Evolutionary conservation across 2,113 vertebrate genomes (phyloP), one percentile per base, ranked within the genome.

Genomic region (Motacilla tschutschensis): DNA sequence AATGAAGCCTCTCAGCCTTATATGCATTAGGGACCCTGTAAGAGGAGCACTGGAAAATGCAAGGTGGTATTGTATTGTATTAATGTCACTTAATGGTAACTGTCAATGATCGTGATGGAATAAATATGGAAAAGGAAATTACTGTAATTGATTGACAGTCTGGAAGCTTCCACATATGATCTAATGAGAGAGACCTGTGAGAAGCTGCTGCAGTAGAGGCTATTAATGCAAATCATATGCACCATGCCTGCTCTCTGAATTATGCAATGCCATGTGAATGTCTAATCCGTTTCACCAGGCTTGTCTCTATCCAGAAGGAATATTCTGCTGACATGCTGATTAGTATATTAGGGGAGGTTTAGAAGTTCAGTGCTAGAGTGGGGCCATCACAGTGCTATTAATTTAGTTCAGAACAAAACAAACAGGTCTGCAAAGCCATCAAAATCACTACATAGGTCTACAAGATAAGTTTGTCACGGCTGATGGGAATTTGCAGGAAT

Each of bases 111-210:
- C 0, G 51, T 96, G 97, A 97, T 95, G 96, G 95, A 96, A 97
- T 97, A 97, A 97, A 97, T 97, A 97, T 96, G 97, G 97, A 97
- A 97, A 96, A 96, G 93, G 95, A 97, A 97, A 97, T 97, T 96
- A 96, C 95, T 96, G 80, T 97, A 97, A 97, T 96, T 97, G 97
- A 97, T 95, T 97, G 97, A 97, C 96, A 97, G 96, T 96, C 94
- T 96, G 91, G 96, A 97, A 97, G 89, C 96, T 96, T 97, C 96
- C 88, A 95, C 91, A 93, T 95, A 93, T 26, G 60, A 95, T 95
- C 94, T 97, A 97, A 98, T 97, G 96, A 97, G 96, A 95, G 92
- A 93, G 93, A 90, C 96, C 93, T 87, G 93, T 82, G 91, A 97
- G 90, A 89, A 96, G 89, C 85, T 93, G 89, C 93, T 93, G 94